Conservation (phyloP, 92 coral and sea anemone species). For the Meandrina meandrites region DNA sequence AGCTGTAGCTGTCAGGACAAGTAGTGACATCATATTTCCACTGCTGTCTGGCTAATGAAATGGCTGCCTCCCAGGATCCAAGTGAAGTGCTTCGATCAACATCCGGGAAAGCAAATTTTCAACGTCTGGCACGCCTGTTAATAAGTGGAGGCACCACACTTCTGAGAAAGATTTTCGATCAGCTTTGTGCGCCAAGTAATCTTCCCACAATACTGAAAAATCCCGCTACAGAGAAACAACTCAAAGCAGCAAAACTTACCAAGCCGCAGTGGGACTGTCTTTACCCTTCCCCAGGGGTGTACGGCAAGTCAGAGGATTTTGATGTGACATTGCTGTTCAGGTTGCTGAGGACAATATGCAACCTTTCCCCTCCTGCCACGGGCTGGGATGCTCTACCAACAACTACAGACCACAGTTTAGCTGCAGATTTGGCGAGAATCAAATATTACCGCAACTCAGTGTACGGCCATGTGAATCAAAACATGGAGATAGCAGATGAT, state of each 20-base stretch:
- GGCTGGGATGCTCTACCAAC: neutral
- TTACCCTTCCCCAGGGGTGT: slow-evolving; percentile 3
- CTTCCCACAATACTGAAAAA: neutral
- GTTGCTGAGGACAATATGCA: neutral
- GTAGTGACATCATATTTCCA: neutral
- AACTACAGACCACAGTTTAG: neutral
- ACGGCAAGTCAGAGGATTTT: neutral
- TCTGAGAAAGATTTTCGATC: neutral
- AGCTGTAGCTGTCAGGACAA: too few species aligned
- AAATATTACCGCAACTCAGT: neutral
- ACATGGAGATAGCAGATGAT: neutral
- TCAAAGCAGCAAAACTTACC: neutral
- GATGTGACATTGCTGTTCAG: neutral
- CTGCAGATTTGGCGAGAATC: neutral
- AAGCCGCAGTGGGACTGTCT: slow-evolving; percentile 1
- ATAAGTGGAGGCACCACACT: neutral
- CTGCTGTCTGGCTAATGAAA: neutral
- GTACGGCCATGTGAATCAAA: neutral
- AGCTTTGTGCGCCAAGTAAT: neutral
- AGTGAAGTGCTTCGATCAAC: neutral
- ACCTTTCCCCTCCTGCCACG: neutral
- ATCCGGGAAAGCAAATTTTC: neutral
- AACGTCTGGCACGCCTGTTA: neutral
- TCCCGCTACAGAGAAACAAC: neutral
- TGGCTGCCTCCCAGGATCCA: neutral